These are phyloP conservation scores for Nematolebias whitei DNA, from an alignment of 2,113 vertebrate genomes.

Conservation along the genomic window DNA sequence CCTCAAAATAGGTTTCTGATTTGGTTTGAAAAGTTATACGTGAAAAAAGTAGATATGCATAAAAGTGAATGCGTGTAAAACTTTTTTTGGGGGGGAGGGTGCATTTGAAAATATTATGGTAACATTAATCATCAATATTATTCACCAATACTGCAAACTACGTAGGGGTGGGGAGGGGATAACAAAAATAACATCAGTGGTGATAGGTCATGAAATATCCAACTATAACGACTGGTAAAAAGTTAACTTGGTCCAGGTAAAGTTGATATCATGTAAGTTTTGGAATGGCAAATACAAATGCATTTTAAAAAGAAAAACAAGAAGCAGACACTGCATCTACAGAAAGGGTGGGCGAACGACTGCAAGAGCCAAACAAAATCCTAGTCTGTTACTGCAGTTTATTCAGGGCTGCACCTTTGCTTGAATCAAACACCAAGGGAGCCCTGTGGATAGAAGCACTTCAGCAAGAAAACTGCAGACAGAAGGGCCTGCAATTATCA, in stretches of 20 bases:
- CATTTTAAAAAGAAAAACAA: constrained; percentile 4
- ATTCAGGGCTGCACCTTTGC: constrained; percentile 49
- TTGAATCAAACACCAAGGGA: constrained; percentile 45
- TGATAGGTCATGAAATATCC: constrained; percentile 25
- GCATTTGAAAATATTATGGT: no score
- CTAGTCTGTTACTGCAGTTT: constrained; percentile 42
- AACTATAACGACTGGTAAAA: constrained; percentile 54
- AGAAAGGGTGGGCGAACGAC: constrained; percentile 22
- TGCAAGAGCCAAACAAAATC: constrained; percentile 34
- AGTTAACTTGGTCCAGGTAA: constrained; percentile 44
- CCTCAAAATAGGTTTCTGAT: no score
- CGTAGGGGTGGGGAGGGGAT: no score
- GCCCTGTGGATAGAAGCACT: constrained; percentile 33
- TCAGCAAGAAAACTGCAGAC: constrained; percentile 24
- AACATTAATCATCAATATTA: no score
- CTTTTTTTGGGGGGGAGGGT: no score
- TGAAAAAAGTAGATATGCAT: no score
- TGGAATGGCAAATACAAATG: constrained; percentile 38
- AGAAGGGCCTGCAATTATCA: constrained; percentile 45
- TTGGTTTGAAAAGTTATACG: no score
- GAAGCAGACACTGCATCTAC: not conserved
- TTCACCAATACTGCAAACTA: no score
- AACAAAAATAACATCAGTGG: no score
- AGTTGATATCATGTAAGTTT: constrained; percentile 50
- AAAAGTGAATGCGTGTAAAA: no score